Conservation (phyloP, 2,113 vertebrate genomes). For the Cairina moschata region DNA sequence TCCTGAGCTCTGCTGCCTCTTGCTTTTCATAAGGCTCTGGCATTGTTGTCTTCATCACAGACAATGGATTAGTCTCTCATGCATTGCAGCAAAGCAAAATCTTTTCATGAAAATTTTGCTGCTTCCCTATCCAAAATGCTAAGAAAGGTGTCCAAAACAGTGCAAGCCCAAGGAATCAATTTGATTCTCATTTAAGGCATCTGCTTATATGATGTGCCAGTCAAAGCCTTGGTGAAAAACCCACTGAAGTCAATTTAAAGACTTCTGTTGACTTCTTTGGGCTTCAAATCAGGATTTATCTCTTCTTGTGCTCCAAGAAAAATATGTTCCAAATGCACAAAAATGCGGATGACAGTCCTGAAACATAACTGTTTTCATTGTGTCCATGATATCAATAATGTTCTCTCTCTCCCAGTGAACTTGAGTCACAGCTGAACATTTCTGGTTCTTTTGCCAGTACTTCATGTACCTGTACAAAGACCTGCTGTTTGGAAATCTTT, state of each 20-base stretch:
- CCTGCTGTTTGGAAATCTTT: slow-evolving; percentile 33
- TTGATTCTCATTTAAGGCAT: slow-evolving; percentile 13
- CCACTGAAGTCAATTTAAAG: slow-evolving; percentile 12
- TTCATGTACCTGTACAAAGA: slow-evolving; percentile 55
- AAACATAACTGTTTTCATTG: slow-evolving; percentile 54
- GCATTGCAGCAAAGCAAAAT: not conserved
- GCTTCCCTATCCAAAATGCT: not conserved
- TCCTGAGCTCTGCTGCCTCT: not conserved
- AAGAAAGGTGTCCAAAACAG: not conserved
- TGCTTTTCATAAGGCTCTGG: not conserved
- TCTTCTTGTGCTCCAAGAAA: slow-evolving; percentile 38
- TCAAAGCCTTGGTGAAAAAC: slow-evolving; percentile 29
- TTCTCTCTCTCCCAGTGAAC: slow-evolving; percentile 43
- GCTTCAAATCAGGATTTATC: slow-evolving; percentile 20
- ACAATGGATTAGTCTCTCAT: not conserved
- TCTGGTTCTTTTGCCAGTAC: slow-evolving; percentile 18
- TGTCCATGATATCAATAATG: slow-evolving; percentile 29
- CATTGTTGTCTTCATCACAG: not conserved
- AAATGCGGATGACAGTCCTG: not conserved
- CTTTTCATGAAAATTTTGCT: not conserved
- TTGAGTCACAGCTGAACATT: slow-evolving; percentile 7
- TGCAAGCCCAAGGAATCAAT: not conserved
- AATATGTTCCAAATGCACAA: slow-evolving; percentile 55
- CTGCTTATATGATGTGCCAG: not conserved
- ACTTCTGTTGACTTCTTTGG: slow-evolving; percentile 1